Evolutionary conservation across 2,113 vertebrate genomes (phyloP).

Genomic region (Elanus axillaris): DNA sequence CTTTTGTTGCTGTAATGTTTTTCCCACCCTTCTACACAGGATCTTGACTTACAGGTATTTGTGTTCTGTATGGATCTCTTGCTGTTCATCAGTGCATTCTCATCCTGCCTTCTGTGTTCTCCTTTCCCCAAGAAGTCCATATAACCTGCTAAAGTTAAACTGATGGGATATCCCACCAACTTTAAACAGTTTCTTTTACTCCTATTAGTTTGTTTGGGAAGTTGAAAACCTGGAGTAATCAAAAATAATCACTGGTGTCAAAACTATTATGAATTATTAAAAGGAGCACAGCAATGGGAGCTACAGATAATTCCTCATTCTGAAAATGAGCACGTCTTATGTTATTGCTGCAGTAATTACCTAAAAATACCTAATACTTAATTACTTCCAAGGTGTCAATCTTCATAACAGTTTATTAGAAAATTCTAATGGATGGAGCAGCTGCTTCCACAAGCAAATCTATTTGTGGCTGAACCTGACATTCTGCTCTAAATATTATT

Average conservation of each 20-base stretch:
- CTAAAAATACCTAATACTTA: constrained; percentile 76
- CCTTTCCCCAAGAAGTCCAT: neutral
- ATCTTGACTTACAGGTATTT: neutral
- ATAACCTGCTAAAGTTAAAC: neutral
- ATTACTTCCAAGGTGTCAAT: constrained; percentile 76
- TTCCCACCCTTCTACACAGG: neutral
- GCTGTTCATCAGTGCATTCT: neutral
- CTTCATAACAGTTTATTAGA: constrained; percentile 73
- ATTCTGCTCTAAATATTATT: constrained; percentile 67
- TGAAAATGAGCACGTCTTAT: constrained; percentile 57
- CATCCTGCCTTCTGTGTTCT: neutral
- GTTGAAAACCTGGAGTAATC: constrained; percentile 60
- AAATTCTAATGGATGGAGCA: constrained; percentile 69
- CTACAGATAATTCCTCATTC: constrained; percentile 55
- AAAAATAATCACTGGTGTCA: constrained; percentile 58
- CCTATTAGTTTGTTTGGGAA: constrained; percentile 49
- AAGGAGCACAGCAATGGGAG: constrained; percentile 17
- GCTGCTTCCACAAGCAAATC: constrained; percentile 59
- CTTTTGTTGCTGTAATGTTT: neutral
- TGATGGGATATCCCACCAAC: neutral
- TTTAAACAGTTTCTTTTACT: neutral
- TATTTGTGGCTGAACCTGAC: constrained; percentile 48
- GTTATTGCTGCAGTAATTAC: constrained; percentile 69
- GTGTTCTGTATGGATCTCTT: neutral
- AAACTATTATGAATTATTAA: constrained; percentile 68